These are phyloP conservation scores for Pterophyllum scalare DNA, from an alignment of 2,113 vertebrate species.

Conservation along the genomic window DNA sequence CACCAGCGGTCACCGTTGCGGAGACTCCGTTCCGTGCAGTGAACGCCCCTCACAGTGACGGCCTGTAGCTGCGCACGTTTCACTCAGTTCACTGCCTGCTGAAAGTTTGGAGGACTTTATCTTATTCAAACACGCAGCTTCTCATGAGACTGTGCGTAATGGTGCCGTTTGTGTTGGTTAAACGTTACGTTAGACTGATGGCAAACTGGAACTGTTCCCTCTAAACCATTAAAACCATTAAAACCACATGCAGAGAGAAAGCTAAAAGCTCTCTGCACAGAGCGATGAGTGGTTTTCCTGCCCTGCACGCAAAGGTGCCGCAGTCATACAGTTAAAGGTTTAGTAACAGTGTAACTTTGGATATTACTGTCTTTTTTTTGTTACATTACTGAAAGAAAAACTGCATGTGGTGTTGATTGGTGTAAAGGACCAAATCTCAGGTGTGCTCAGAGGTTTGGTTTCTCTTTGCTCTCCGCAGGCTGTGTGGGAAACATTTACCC, in stretches of 20 bases:
- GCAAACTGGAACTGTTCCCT: background rate
- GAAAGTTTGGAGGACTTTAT: background rate
- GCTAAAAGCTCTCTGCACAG: fast-evolving
- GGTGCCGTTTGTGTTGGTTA: background rate
- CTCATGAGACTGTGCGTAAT: background rate
- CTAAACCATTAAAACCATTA: background rate
- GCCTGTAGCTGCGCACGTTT: background rate
- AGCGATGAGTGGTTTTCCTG: background rate
- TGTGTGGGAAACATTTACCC: conserved; percentile 88
- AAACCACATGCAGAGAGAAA: background rate
- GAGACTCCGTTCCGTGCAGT: background rate
- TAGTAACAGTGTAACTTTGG: too few relatives aligned
- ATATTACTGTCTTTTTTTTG: too few relatives aligned
- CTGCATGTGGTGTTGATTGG: too few relatives aligned
- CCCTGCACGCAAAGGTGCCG: background rate
- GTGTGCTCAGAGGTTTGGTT: too few relatives aligned
- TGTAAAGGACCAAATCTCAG: too few relatives aligned
- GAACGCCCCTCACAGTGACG: too few relatives aligned
- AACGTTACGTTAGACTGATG: background rate
- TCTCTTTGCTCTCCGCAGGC: conserved; percentile 72
- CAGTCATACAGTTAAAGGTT: background rate
- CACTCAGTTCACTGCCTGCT: background rate
- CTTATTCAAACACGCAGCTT: conserved; percentile 21
- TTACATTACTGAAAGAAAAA: too few relatives aligned
- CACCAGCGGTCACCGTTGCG: too few relatives aligned